These are phyloP conservation scores for Sebastes itinus DNA, from an alignment of 2,797 vertebrate genomes.

Conservation along the genomic window DNA sequence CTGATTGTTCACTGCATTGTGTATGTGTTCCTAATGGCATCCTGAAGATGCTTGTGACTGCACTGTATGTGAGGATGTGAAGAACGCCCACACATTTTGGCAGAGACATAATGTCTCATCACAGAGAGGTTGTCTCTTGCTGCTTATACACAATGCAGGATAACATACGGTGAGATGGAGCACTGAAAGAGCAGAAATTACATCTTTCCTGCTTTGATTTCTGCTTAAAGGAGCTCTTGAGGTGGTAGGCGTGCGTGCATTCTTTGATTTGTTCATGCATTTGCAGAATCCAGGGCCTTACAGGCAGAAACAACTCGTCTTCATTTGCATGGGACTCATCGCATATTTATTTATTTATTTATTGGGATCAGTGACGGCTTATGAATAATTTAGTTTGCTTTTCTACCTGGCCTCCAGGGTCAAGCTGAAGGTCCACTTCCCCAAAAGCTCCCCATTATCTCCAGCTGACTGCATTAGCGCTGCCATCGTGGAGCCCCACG, in stretches of 20 bases:
- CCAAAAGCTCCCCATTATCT: conserved; percentile 77
- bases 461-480: conserved; percentile 69
- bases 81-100: conserved; percentile 39
- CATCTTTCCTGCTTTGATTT: conserved; percentile 57
- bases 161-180: conserved; percentile 37
- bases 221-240: conserved; percentile 26
- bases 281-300: conserved; percentile 15
- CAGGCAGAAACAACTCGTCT: conserved; percentile 7
- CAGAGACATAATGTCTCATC: conserved; percentile 47
- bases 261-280: conserved; percentile 42
- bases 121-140: conserved; percentile 39
- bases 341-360: conserved; percentile 64
- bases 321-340: conserved; percentile 73
- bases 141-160: conserved; percentile 32
- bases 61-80: conserved; percentile 17
- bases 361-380: conserved; percentile 75
- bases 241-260: neutral
- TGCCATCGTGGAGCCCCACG: conserved; percentile 39
- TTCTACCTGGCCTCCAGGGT: conserved; percentile 70
- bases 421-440: conserved; percentile 73
- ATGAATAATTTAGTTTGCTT: conserved; percentile 79
- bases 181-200: conserved; percentile 37
- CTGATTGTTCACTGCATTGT: conserved; percentile 5
- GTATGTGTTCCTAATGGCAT: neutral
- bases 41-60: conserved; percentile 6